Conservation (phyloP, 2,797 vertebrate species). For the Lepilemur ruficaudatus region DNA sequence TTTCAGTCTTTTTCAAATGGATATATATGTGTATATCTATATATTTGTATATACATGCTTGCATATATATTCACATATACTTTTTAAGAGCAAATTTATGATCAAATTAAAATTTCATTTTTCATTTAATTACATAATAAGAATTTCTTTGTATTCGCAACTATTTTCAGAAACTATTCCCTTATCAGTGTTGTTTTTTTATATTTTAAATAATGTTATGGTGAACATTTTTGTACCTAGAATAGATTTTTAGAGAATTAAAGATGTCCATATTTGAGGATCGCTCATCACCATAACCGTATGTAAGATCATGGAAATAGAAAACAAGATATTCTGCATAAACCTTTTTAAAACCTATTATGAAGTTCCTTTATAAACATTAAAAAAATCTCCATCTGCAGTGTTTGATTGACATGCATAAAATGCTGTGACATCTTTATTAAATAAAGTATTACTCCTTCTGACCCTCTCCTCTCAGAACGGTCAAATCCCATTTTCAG, state of each 20-base stretch:
- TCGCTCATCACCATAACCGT: background rate
- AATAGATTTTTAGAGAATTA: background rate
- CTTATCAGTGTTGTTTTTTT: background rate
- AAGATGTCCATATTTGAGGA: background rate
- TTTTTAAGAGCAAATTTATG: background rate
- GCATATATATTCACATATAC: no score
- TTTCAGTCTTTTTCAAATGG: background rate
- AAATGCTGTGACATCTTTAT: slow-evolving; percentile 8
- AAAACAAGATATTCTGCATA: background rate
- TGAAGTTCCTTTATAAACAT: background rate
- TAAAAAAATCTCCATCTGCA: background rate
- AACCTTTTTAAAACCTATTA: background rate
- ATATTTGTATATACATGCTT: no score
- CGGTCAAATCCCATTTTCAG: background rate
- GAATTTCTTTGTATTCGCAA: slow-evolving; percentile 7
- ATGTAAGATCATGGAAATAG: background rate
- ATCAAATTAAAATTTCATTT: background rate
- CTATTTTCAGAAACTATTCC: background rate
- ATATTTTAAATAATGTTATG: background rate
- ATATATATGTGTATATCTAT: no score
- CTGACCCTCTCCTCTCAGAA: background rate
- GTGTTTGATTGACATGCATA: background rate
- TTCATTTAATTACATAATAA: background rate
- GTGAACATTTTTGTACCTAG: background rate
- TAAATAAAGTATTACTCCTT: background rate